Evolutionary conservation across 2,797 vertebrate species (phyloP), one percentile per base, ranked within the genome.

Genomic region (Moxostoma hubbsi): DNA sequence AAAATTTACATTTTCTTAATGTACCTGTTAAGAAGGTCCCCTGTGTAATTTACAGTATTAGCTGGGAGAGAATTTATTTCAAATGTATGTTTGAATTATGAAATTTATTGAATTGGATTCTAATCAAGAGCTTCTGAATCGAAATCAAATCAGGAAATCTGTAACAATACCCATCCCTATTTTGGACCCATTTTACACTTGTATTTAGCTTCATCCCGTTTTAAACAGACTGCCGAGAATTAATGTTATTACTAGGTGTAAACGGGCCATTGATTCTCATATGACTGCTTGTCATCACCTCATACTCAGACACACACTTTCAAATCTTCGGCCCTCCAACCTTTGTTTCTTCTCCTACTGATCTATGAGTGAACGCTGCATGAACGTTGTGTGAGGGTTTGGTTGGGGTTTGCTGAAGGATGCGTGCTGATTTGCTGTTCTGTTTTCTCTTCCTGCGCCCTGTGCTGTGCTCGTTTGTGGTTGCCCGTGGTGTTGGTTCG

Each of bases 401-500:
- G 80, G 85, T 79, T 82, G 83, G 81, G 75, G 15, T 87, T 88
- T 82, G 84, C 83, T 81, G 75, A 85, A 87, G 89, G 81, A 82
- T 88, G 82, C 90, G 88, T 89, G 90, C 91, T 94, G 89, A 94
- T 89, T 87, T 90, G 88, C 88, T 93, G 85, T 93, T 94, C 90
- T 94, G 89, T 93, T 93, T 83, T 94, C 90, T 94, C 91, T 93
- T 92, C 88, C 88, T 92, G 91, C 92, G 89, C 92, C 91, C 92
- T 85, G 80, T 75, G 84, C 85, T 89, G 89, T 89, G 86, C 87
- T 85, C 93, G 90, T 94, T 90, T 94, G 91, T 96, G 95, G 88
- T 95, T 95, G 94, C 86, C n/a, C 73, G 69, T 77, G 75, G 46
- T 84, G 85, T 86, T 85, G 84, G 79, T 85, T 82, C 24, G 81